phyloP scores from a whole-genome alignment of 2,113 vertebrate genomes.

The Oxyruncus cristatus region DNA sequence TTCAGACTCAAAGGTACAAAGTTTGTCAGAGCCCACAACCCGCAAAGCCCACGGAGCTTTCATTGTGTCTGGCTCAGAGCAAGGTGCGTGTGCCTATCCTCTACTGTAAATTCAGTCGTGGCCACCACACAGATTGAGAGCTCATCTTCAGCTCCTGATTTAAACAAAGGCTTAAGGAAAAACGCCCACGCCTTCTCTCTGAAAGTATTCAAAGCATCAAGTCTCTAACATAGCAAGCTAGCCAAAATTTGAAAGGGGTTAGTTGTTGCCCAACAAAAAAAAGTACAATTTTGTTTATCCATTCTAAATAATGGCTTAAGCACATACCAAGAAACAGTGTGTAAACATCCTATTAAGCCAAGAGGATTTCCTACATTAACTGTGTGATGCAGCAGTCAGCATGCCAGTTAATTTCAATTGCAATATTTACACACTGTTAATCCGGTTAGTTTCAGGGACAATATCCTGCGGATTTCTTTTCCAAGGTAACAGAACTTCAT shows the following conservation, averaged over 20 bases:
- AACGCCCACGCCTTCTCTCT: not conserved
- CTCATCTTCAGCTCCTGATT: not conserved
- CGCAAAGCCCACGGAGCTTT: not conserved
- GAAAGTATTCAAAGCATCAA: not conserved
- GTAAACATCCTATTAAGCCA: slow-evolving; percentile 2
- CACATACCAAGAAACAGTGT: not conserved
- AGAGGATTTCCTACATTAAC: slow-evolving; percentile 23
- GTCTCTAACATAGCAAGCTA: not conserved
- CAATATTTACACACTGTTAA: slow-evolving; percentile 32
- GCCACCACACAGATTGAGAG: not conserved
- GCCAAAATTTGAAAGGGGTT: not conserved
- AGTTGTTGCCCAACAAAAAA: not conserved
- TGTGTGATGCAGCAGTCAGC: not conserved
- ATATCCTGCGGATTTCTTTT: not conserved
- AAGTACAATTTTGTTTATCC: slow-evolving; percentile 18
- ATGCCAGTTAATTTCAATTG: slow-evolving; percentile 9
- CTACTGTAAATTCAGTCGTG: not conserved
- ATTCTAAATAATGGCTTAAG: slow-evolving; percentile 26
- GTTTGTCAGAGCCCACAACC: not conserved
- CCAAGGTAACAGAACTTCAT: not conserved
- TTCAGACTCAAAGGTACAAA: not conserved
- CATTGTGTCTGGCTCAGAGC: not conserved
- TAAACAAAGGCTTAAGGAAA: not conserved
- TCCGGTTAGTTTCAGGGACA: not conserved
- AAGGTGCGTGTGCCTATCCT: accelerated